phyloP scores from a whole-genome alignment of 1,140 invertebrate genomes.

The Drosophila obscura region DNA sequence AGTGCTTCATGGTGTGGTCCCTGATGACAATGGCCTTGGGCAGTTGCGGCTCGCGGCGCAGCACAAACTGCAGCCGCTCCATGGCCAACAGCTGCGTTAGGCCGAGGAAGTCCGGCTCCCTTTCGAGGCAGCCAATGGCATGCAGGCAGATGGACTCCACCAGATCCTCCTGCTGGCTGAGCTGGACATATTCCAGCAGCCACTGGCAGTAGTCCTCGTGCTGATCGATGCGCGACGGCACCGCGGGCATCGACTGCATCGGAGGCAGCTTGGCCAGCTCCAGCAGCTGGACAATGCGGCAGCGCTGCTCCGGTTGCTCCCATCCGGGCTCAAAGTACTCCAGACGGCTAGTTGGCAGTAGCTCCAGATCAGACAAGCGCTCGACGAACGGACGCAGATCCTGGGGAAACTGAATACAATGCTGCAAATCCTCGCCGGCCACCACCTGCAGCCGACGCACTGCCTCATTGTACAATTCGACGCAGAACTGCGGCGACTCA shows the following conservation, averaged over 20 bases:
- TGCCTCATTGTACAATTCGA: conserved; percentile 87
- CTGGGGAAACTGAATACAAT: conserved; percentile 85
- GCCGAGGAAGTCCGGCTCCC: conserved; percentile 36
- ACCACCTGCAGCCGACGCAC: conserved; percentile 86
- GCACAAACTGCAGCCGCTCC: conserved; percentile 26
- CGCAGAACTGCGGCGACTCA: conserved; percentile 86
- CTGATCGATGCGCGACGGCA: not conserved
- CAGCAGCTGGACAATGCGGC: conserved; percentile 40
- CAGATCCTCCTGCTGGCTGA: conserved; percentile 24
- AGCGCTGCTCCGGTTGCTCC: conserved; percentile 64
- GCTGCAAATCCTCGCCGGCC: conserved; percentile 85
- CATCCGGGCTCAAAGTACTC: conserved; percentile 86
- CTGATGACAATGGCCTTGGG: conserved; percentile 35
- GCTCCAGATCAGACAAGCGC: conserved; percentile 64
- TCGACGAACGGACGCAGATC: conserved; percentile 85
- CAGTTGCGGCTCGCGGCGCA: conserved; percentile 9
- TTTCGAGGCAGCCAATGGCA: conserved; percentile 48
- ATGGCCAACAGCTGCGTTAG: conserved; percentile 52
- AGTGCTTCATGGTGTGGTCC: conserved; percentile 8
- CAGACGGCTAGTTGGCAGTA: conserved; percentile 82
- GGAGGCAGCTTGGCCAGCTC: conserved; percentile 55
- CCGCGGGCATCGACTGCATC: conserved; percentile 7
- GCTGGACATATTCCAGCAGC: conserved; percentile 61
- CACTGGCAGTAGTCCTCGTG: conserved; percentile 44
- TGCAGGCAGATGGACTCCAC: conserved; percentile 41